Conservation (phyloP, 2,888 invertebrate genomes). For the Cosmia pyralina region DNA sequence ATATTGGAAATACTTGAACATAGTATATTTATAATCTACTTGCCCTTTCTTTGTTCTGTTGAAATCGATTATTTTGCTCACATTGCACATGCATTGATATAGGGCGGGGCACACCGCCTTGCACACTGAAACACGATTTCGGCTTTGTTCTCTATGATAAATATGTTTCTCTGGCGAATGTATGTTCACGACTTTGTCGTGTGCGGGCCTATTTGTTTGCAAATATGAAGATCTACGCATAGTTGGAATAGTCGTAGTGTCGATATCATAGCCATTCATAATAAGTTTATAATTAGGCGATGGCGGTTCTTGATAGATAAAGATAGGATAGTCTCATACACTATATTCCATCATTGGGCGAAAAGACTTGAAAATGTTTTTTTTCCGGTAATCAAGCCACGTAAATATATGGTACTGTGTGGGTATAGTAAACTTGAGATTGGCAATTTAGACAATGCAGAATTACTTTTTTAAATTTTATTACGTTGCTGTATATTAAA, state of each 20-base stretch:
- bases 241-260: conserved; percentile 23
- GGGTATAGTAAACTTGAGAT: conserved; percentile 5
- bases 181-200: conserved; percentile 67
- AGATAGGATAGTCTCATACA: background rate
- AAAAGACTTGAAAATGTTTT: background rate
- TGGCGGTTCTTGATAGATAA: background rate
- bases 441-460: conserved; percentile 20
- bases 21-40: background rate
- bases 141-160: conserved; percentile 67
- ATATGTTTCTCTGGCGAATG: conserved; percentile 62
- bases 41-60: conserved; percentile 57
- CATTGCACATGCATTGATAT: conserved; percentile 53
- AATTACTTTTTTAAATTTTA: conserved; percentile 7
- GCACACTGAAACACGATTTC: conserved; percentile 64
- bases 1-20: background rate
- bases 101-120: conserved; percentile 63
- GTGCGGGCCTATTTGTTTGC: conserved; percentile 39
- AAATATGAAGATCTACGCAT: conserved; percentile 56
- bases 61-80: conserved; percentile 43
- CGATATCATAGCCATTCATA: background rate
- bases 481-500: conserved; percentile 3
- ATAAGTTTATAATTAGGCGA: background rate
- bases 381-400: background rate
- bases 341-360: background rate
- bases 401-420: background rate